Conservation (phyloP, 1,140 invertebrate genomes). For the Parapsyche elsis region DNA sequence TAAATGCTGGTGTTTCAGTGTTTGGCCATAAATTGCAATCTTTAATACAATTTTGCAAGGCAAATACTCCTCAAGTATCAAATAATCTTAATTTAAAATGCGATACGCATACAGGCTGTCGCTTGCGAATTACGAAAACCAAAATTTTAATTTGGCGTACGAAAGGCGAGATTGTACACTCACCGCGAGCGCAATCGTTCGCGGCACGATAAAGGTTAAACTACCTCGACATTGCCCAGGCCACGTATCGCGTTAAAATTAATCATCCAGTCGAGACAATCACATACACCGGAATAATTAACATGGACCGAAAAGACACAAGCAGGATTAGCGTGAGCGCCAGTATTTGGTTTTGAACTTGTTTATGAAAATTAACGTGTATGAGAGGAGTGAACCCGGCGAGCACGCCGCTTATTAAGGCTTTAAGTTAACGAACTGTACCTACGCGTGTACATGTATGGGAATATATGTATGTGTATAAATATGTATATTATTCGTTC, state of each 20-base stretch:
- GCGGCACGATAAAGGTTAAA: too few relatives aligned
- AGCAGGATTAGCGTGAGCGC: neutral
- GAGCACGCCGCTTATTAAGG: neutral
- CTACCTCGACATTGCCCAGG: too few relatives aligned
- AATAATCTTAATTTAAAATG: too few relatives aligned
- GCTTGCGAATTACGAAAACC: too few relatives aligned
- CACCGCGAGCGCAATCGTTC: too few relatives aligned
- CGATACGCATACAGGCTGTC: too few relatives aligned
- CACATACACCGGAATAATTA: neutral
- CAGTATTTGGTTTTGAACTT: neutral
- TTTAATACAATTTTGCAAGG: too few relatives aligned
- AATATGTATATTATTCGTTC: neutral
- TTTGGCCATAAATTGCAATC: too few relatives aligned
- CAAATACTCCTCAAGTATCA: too few relatives aligned
- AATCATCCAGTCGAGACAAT: neutral
- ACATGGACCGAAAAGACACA: neutral
- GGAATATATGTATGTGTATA: neutral
- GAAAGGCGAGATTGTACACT: too few relatives aligned
- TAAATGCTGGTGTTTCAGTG: too few relatives aligned
- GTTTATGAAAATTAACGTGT: constrained; percentile 11
- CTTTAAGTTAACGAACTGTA: neutral
- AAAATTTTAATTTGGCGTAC: too few relatives aligned
- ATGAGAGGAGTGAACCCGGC: neutral
- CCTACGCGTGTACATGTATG: neutral
- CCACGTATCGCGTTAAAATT: neutral